Conservation (phyloP, 2,113 vertebrate species). For the Eira barbara region DNA sequence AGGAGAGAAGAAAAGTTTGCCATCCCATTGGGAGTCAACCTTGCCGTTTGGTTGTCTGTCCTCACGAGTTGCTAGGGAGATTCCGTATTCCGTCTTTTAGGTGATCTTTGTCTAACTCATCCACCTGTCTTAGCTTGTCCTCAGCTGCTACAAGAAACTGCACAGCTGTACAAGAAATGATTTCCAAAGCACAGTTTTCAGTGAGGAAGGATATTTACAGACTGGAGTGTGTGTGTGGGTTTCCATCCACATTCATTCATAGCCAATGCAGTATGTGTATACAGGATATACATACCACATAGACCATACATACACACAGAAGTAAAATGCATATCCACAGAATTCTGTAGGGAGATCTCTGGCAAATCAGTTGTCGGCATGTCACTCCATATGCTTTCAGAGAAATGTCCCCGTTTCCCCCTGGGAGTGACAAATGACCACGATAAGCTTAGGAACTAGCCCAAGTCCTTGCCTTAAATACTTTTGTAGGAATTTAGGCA, state of each 20-base stretch:
- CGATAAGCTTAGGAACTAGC: conserved; percentile 62
- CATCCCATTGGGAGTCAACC: conserved; percentile 78
- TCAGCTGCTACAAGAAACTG: conserved; percentile 74
- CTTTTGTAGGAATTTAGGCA: conserved; percentile 71
- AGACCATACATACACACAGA: conserved; percentile 39
- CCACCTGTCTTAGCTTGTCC: conserved; percentile 41
- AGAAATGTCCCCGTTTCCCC: background rate
- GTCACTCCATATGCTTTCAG: conserved; percentile 45
- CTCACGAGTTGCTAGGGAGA: conserved; percentile 50
- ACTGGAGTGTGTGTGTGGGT: conserved; percentile 60
- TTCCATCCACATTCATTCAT: conserved; percentile 47
- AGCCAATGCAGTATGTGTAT: conserved; percentile 35
- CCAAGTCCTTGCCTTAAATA: conserved; percentile 70
- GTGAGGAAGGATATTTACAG: conserved; percentile 70
- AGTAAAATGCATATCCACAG: conserved; percentile 5
- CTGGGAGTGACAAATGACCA: conserved; percentile 42
- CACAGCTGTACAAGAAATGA: conserved; percentile 72
- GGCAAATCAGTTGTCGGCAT: conserved; percentile 52
- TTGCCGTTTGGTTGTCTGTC: conserved; percentile 61
- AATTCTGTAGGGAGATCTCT: conserved; percentile 60
- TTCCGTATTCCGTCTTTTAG: conserved; percentile 21
- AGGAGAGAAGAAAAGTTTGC: conserved; percentile 68
- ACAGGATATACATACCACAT: conserved; percentile 20
- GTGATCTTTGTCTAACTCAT: conserved; percentile 35
- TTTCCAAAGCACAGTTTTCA: conserved; percentile 60